Conservation (phyloP, 2,113 vertebrate genomes). For the Rana temporaria region DNA sequence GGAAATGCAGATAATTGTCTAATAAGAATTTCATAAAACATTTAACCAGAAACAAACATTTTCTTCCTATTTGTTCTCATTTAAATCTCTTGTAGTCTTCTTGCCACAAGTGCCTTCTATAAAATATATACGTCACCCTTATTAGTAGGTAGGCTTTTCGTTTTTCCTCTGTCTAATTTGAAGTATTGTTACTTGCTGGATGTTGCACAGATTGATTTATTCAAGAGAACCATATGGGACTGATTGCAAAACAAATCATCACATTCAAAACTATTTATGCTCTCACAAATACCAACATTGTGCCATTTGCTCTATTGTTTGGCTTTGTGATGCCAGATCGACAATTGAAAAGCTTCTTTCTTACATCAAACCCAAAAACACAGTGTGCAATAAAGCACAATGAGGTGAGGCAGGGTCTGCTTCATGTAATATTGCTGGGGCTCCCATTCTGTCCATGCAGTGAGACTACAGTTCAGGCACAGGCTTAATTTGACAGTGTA, state of each 20-base stretch:
- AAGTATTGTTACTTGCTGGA: constrained; percentile 56
- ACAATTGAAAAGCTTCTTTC: constrained; percentile 32
- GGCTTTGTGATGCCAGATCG: constrained; percentile 44
- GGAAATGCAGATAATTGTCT: constrained; percentile 55
- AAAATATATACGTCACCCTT: constrained; percentile 58
- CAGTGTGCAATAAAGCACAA: not conserved
- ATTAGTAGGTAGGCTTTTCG: constrained; percentile 57
- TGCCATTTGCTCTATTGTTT: constrained; percentile 57
- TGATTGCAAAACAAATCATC: constrained; percentile 59
- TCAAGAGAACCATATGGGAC: constrained; percentile 57
- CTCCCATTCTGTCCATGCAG: not conserved
- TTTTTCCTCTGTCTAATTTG: constrained; percentile 57
- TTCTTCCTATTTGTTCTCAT: constrained; percentile 54
- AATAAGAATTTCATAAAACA: constrained; percentile 59
- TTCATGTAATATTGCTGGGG: not conserved
- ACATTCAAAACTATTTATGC: constrained; percentile 58
- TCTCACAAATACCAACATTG: constrained; percentile 54
- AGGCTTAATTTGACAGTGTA: too few species aligned
- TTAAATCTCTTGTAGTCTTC: constrained; percentile 54
- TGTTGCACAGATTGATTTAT: constrained; percentile 57
- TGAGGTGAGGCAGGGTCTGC: constrained; percentile 8
- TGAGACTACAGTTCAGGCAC: too few species aligned
- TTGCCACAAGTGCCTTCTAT: constrained; percentile 50
- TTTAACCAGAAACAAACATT: constrained; percentile 56
- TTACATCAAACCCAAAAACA: constrained; percentile 19